These are phyloP conservation scores for Lethenteron reissneri DNA, from an alignment of 2,113 vertebrate species.

Conservation along the genomic window DNA sequence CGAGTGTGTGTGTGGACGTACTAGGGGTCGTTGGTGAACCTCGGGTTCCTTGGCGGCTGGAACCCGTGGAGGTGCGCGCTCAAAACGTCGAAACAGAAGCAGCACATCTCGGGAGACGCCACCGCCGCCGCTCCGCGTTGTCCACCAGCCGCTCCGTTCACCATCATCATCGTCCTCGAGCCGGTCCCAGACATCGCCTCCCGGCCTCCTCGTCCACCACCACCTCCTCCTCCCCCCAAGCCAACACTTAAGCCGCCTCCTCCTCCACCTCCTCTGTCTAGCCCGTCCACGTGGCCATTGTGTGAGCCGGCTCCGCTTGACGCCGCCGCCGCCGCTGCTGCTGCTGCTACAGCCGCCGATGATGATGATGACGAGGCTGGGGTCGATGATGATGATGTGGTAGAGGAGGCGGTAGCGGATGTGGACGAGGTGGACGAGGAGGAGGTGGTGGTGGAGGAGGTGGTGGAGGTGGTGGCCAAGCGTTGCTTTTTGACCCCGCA, in stretches of 20 bases:
- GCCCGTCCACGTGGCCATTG: neutral
- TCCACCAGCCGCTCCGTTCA: too few relatives aligned
- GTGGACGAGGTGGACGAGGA: neutral
- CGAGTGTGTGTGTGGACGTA: constrained; percentile 28
- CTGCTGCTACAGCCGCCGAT: neutral
- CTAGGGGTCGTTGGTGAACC: constrained; percentile 97
- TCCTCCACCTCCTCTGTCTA: too few relatives aligned
- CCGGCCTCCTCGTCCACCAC: too few relatives aligned
- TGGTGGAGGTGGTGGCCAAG: neutral
- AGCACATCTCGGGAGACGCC: constrained; percentile 91
- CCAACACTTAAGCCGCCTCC: too few relatives aligned
- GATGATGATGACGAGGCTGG: neutral
- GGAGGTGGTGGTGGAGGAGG: neutral
- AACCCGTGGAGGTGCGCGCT: constrained; percentile 95
- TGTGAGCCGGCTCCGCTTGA: neutral
- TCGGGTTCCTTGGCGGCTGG: constrained; percentile 82
- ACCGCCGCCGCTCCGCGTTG: constrained; percentile 39
- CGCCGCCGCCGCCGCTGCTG: neutral
- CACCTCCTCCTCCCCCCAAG: too few relatives aligned
- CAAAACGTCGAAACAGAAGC: constrained; percentile 96
- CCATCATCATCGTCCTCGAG: too few relatives aligned
- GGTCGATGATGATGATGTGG: constrained; percentile 2
- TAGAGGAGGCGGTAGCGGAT: neutral
- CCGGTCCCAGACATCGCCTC: too few relatives aligned
- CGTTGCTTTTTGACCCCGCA: constrained; percentile 92